Evolutionary conservation across 2,888 invertebrate species (phyloP).

Genomic region (Helobdella robusta): DNA sequence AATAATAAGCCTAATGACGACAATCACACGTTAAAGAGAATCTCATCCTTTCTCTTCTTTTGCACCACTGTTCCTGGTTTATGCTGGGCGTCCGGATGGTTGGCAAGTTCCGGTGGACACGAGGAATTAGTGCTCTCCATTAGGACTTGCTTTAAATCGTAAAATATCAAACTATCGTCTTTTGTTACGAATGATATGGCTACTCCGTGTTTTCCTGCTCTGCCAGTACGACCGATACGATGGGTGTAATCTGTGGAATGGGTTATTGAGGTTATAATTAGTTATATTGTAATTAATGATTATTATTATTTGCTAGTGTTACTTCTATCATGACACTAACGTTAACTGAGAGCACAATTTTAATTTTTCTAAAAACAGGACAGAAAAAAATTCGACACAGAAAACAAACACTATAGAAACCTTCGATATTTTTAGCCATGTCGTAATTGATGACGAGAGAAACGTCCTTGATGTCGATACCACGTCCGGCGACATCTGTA

Average conservation of each 20-base stretch:
- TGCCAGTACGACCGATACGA: constrained; percentile 96
- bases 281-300: no score
- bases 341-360: no score
- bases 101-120: constrained; percentile 89
- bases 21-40: constrained; percentile 32
- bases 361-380: no score
- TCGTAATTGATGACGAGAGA: constrained; percentile 98
- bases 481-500: constrained; percentile 97
- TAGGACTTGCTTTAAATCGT: constrained; percentile 76
- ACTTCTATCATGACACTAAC: no score
- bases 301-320: no score
- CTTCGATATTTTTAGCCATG: constrained; percentile 97
- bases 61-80: constrained; percentile 84
- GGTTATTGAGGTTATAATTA: no score
- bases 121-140: constrained; percentile 79
- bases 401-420: constrained; percentile 46
- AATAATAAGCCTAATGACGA: no score
- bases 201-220: constrained; percentile 92
- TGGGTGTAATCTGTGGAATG: constrained; percentile 59
- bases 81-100: constrained; percentile 95
- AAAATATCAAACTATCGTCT: constrained; percentile 87
- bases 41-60: constrained; percentile 60
- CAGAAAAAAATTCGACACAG: background rate
- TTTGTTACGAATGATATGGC: constrained; percentile 94
- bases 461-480: constrained; percentile 99